Conservation (phyloP, 2,797 vertebrate genomes). For the Botia almorhae region DNA sequence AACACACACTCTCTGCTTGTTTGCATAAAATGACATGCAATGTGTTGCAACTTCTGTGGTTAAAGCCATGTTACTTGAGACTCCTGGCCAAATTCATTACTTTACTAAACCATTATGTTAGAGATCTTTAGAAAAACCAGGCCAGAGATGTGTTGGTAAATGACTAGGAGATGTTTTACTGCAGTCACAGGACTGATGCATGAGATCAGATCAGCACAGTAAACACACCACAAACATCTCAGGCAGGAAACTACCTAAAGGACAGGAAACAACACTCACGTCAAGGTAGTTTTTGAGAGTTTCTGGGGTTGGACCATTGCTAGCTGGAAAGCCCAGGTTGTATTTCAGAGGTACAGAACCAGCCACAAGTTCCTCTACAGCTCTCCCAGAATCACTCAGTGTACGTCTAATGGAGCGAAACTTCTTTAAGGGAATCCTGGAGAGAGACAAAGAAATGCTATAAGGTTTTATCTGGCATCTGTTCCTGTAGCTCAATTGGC, state of each 20-base stretch:
- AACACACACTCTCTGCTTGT: background rate
- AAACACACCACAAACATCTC: conserved; percentile 10
- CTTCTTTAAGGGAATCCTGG: conserved; percentile 90
- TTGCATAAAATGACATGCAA: background rate
- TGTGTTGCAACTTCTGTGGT: background rate
- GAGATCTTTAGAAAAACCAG: conserved; percentile 4
- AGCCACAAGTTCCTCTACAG: conserved; percentile 76
- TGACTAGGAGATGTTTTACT: conserved; percentile 22
- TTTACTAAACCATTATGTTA: background rate
- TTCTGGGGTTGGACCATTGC: conserved; percentile 84
- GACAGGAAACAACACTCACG: conserved; percentile 75
- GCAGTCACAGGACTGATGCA: conserved; percentile 33
- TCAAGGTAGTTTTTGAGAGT: conserved; percentile 94
- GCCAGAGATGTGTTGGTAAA: conserved; percentile 55
- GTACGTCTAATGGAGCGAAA: conserved; percentile 88
- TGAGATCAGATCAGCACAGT: conserved; percentile 2
- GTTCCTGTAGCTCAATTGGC: no score
- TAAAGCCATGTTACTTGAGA: background rate
- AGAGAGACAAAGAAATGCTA: background rate
- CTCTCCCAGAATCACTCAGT: conserved; percentile 77
- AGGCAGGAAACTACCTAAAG: conserved; percentile 10
- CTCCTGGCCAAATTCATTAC: background rate
- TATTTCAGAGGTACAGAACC: conserved; percentile 79
- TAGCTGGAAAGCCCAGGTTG: conserved; percentile 74
- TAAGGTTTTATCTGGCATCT: no score